phyloP scores from a whole-genome alignment of 2,888 invertebrate genomes.

The Prionchulus punctatus region DNA sequence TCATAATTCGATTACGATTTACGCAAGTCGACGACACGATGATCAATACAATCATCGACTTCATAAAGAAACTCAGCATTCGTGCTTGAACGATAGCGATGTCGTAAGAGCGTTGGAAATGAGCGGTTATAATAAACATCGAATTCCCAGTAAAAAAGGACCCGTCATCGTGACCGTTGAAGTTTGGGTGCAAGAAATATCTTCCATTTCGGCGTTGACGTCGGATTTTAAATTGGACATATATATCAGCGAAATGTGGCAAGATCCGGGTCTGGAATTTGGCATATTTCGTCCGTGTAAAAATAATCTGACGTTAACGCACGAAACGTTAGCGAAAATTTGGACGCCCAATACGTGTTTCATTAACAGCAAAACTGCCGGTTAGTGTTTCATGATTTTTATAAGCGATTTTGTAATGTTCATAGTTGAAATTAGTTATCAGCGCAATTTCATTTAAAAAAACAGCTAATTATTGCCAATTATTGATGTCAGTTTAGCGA shows the following conservation, averaged over 20 bases:
- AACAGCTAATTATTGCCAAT: too few species aligned
- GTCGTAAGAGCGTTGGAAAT: constrained; percentile 27
- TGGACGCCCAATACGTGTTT: constrained; percentile 17
- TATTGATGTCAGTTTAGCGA: too few species aligned
- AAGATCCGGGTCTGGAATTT: constrained; percentile 27
- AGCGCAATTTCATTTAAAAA: too few species aligned
- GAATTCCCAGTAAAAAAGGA: constrained; percentile 20
- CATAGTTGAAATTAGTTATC: too few species aligned
- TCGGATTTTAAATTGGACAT: constrained; percentile 25
- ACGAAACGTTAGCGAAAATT: constrained; percentile 14
- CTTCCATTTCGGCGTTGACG: constrained; percentile 13
- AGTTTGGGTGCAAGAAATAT: constrained; percentile 14
- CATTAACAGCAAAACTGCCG: constrained; percentile 32
- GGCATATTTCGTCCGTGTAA: constrained; percentile 20
- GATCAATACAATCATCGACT: too few species aligned
- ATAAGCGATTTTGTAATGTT: neutral
- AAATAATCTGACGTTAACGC: constrained; percentile 13
- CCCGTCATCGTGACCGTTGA: constrained; percentile 10
- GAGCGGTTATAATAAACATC: constrained; percentile 31
- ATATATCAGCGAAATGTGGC: constrained; percentile 32
- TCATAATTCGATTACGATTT: too few species aligned
- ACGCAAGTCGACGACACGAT: too few species aligned
- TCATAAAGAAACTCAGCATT: too few species aligned
- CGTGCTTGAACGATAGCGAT: constrained; percentile 25
- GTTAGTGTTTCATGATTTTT: neutral